Base-by-base conservation (phyloP, 2,113 vertebrate genomes). In the Eidolon helvum region DNA sequence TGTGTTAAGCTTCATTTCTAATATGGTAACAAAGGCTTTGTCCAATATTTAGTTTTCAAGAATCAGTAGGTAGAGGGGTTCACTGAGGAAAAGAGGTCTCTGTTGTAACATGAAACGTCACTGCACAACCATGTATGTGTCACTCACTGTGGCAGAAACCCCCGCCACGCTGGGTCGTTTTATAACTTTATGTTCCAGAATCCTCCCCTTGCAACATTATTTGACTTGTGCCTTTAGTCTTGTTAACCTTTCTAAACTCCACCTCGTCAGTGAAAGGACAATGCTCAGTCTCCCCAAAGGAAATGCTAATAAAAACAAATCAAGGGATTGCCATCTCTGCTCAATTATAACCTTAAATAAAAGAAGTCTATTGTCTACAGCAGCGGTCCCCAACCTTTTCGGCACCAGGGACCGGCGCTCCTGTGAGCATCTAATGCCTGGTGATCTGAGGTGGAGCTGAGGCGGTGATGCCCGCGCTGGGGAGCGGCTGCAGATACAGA, bases 41-140 rank as follows among this genome's bases (percentile, higher is more conserved):
- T 19, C 30, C 26, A 45, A 3, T 45, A 26, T 82, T 63, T 28
- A 59, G 5, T 30, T 53, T 66, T 30, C 40, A 85, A 40, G 71
- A 40, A 28, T 40, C 48, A 86, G 53, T 2, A 28, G n/a, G 57
- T 2, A 4, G 45, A 66, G n/a, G 79, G 30, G 12, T 5, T 26
- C 16, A 3, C 12, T 83, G 33, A 38, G 61, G 86, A 24, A 55
- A 87, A 83, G 35, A n/a, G 45, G 22, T 7, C 48, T 61, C 35
- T 72, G 78, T 11, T 6, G 3, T 1, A 43, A 65, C 2, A 6
- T 14, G 33, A 35, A 61, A 12, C 21, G 59, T 26, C 16, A 38
- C 5, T 10, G 35, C 8, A 21, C 6, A 0, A 38, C 18, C 4
- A 10, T 0, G 3, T 24, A 6, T 3, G 45, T 14, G 83, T 30